Base-by-base conservation (phyloP, 2,888 invertebrate genomes). In the Oeneis ivallda region DNA sequence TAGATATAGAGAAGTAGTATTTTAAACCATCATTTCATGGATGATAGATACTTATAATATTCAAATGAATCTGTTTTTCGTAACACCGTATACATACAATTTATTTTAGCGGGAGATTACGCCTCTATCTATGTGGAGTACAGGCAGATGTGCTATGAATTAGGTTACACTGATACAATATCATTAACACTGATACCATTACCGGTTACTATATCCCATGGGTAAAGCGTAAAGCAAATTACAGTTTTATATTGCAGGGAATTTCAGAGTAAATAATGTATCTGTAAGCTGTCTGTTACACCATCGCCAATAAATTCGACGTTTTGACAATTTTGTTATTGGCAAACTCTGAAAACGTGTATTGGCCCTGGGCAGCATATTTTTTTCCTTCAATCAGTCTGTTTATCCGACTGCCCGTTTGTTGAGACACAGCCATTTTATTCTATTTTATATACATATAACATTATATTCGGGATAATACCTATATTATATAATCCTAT, bases 121-220 rank as follows among this genome's bases (percentile, higher is more conserved):
- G 69, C 64, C 64, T 70, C 72, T 82, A 84, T 82, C 79, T 79
- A 75, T 75, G 72, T 73, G 68, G 71, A 72, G 80, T 82, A 82
- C 79, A 79, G 79, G 75, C 89, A 90, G 86, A 89, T 89, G 88
- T 77, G 72, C 71, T 75, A 77, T 77, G 88, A 90, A 90, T 89
- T 89, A 74, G 90, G 91, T 89, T 89, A 89, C 86, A 65, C 58
- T 72, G 91, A 90, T 90, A 89, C 82, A 80, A 70, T 83, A 84
- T 84, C 65, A 62, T 68, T 62, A 61, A 66, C 53, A 62, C 64
- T 66, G 61, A 62, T 53, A 37, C 7, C 37, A 37, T 6, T 43
- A 10, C 54, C 54, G 56, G 62, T 64, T 53, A 56, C 58, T 47
- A 15, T 69, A 69, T 66, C 64, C 66, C 68, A 63, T 63, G 64